Conservation (phyloP, 2,113 vertebrate genomes). For the sheep (Ovis aries) region DNA sequence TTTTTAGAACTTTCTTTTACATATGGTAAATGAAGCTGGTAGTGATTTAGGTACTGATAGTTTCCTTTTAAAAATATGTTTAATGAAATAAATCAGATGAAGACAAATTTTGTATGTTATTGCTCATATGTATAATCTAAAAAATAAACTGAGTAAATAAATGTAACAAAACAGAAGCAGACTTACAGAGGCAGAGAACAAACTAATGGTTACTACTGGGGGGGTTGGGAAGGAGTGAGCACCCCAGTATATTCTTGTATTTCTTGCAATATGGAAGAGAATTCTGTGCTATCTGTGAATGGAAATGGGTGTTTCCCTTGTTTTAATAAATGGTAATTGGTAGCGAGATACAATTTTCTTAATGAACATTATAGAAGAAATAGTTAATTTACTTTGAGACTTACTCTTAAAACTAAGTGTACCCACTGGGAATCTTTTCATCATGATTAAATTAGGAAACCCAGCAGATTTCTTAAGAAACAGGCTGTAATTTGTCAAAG, state of each 20-base stretch:
- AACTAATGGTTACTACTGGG: neutral
- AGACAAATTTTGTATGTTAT: neutral
- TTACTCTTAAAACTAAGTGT: conserved; percentile 13
- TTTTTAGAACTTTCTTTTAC: neutral
- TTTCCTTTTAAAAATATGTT: neutral
- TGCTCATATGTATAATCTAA: neutral
- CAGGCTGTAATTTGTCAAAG: neutral
- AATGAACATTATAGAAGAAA: conserved; percentile 4
- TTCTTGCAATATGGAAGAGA: neutral
- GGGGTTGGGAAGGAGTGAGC: neutral
- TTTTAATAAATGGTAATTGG: neutral
- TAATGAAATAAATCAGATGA: neutral
- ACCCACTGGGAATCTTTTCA: neutral
- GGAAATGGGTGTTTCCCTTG: neutral
- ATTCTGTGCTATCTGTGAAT: neutral
- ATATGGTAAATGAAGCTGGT: neutral
- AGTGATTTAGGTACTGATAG: neutral
- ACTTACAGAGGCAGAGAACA: neutral
- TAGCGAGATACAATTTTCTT: neutral
- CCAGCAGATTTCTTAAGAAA: neutral
- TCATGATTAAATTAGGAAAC: conserved; percentile 18
- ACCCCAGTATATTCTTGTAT: neutral
- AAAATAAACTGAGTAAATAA: neutral
- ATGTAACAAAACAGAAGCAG: neutral
- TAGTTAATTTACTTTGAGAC: conserved; percentile 5